Percentiles rank a stretch among this genome's conserved stretches.
Evolutionary conservation across 2,113 vertebrate genomes (phyloP).

Genomic region (Cochlearius cochlearius): DNA sequence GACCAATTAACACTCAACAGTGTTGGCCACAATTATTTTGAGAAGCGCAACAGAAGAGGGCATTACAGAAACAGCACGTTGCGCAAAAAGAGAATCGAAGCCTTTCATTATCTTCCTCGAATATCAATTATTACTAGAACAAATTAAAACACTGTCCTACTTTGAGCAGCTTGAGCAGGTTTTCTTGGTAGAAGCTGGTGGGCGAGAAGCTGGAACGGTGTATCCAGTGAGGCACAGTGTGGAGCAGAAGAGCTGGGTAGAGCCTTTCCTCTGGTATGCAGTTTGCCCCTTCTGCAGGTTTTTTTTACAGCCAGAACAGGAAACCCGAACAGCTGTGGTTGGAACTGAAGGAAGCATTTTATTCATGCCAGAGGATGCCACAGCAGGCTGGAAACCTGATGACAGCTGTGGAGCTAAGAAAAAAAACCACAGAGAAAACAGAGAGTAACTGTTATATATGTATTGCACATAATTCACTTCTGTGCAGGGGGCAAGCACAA

Average conservation of each 20-base stretch:
- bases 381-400: slow-evolving; percentile 77
- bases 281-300: slow-evolving; percentile 93
- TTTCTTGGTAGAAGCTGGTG: slow-evolving; percentile 75
- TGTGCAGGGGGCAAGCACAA: background rate
- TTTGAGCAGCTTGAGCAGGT: slow-evolving; percentile 90
- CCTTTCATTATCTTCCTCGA: background rate
- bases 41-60: background rate
- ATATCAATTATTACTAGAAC: background rate
- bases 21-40: background rate
- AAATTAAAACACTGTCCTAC: slow-evolving; percentile 74
- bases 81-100: background rate
- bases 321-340: slow-evolving; percentile 80
- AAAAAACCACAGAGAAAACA: background rate
- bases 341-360: slow-evolving; percentile 80
- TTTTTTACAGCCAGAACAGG: slow-evolving; percentile 92
- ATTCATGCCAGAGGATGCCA: slow-evolving; percentile 74
- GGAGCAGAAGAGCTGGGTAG: slow-evolving; percentile 91
- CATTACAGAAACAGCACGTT: background rate
- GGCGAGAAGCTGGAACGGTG: slow-evolving; percentile 76
- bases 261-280: slow-evolving; percentile 96
- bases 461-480: background rate
- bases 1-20: background rate
- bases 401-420: slow-evolving; percentile 79
- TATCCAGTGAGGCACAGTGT: slow-evolving; percentile 93
- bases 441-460: background rate